A percentile compares a stretch with the other conserved stretches of the same genome.
phyloP scores from a whole-genome alignment of 2,113 vertebrate genomes.

The Pogonocichla stellata region DNA sequence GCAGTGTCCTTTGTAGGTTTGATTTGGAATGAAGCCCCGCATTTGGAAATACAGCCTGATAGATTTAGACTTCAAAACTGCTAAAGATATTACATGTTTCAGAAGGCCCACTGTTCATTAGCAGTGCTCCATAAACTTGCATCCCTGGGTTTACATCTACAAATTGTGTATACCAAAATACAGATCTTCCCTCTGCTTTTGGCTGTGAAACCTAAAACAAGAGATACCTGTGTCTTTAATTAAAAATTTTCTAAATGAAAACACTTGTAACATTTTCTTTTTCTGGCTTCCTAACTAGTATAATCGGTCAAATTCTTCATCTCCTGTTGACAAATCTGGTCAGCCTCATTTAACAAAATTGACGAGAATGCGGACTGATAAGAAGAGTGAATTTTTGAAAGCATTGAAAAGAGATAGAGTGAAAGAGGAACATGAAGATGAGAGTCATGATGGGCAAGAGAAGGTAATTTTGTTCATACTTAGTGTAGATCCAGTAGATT shows the following conservation, averaged over 20 bases:
- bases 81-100: not conserved
- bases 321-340: conserved; percentile 75
- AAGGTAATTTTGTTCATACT: conserved; percentile 58
- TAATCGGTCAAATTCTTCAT: conserved; percentile 78
- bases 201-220: not conserved
- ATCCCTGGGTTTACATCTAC: not conserved
- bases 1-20: not conserved
- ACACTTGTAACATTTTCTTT: not conserved
- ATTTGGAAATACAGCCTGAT: not conserved
- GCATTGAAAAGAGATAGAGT: conserved; percentile 72
- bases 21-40: not conserved
- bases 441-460: conserved; percentile 61
- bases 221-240: not conserved
- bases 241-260: not conserved
- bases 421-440: conserved; percentile 70
- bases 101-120: not conserved
- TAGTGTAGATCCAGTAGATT: not conserved
- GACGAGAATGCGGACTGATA: conserved; percentile 75
- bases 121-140: not conserved
- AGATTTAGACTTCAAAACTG: not conserved
- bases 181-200: not conserved
- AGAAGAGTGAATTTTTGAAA: conserved; percentile 82
- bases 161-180: not conserved
- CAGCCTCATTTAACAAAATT: conserved; percentile 78
- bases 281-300: conserved; percentile 28